These are phyloP conservation scores for Tor tambroides DNA, from an alignment of 2,113 vertebrate species.

Conservation along the genomic window DNA sequence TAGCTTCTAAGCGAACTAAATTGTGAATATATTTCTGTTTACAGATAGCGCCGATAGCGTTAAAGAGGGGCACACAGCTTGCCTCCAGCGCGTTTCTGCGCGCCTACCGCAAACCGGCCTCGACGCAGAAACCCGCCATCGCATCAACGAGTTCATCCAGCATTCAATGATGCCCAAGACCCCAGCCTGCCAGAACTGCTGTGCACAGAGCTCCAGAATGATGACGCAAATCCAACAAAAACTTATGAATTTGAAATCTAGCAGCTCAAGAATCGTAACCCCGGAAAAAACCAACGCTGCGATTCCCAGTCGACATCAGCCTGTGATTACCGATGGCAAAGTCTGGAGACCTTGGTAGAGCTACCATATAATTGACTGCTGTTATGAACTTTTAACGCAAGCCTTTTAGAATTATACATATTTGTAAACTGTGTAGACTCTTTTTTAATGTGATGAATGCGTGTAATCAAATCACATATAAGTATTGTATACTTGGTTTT, in stretches of 20 bases:
- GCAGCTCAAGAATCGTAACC: slow-evolving; percentile 1
- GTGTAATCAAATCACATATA: slow-evolving; percentile 15
- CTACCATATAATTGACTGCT: not conserved
- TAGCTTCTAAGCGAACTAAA: slow-evolving; percentile 6
- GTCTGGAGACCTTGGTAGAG: slow-evolving; percentile 87
- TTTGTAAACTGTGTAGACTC: not conserved
- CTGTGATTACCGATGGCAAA: not conserved
- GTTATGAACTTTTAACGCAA: not conserved
- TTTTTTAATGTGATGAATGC: not conserved
- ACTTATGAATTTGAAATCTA: slow-evolving; percentile 26
- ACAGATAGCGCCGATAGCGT: slow-evolving; percentile 57
- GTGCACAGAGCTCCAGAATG: slow-evolving; percentile 46
- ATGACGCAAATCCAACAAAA: slow-evolving; percentile 48
- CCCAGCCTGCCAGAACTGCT: slow-evolving; percentile 50
- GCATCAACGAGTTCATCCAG: slow-evolving; percentile 69
- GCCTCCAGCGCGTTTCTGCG: slow-evolving; percentile 67
- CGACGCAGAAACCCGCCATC: slow-evolving; percentile 59
- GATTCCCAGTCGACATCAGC: not conserved
- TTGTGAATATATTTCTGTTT: not conserved
- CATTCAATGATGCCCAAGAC: slow-evolving; percentile 37
- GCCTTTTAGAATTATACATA: slow-evolving; percentile 2
- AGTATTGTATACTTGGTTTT: slow-evolving; percentile 75
- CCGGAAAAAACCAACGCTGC: not conserved
- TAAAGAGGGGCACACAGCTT: slow-evolving; percentile 73
- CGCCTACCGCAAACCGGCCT: slow-evolving; percentile 67